A percentile compares a stretch with the other conserved stretches of the same genome.
These are phyloP conservation scores for Myoxocephalus aenaeus DNA, from an alignment of 2,797 vertebrate genomes.

Conservation along the genomic window DNA sequence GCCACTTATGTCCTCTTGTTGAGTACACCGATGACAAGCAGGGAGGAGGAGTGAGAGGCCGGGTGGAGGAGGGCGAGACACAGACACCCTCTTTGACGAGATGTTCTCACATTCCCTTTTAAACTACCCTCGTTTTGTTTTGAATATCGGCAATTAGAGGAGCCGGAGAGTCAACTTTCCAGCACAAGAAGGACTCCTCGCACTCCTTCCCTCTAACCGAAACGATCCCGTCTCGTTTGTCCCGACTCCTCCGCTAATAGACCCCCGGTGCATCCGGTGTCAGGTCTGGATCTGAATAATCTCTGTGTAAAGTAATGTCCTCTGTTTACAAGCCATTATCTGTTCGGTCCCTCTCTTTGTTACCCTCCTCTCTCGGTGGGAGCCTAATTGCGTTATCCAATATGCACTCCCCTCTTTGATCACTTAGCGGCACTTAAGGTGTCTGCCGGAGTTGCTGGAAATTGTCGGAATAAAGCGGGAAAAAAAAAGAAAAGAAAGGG, in stretches of 20 bases:
- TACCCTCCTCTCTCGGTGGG: slow-evolving; percentile 75
- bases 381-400: slow-evolving; percentile 85
- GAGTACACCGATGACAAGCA: slow-evolving; percentile 66
- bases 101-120: slow-evolving; percentile 52
- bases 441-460: slow-evolving; percentile 80
- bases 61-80: slow-evolving; percentile 25
- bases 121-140: slow-evolving; percentile 50
- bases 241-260: slow-evolving; percentile 76
- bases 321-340: slow-evolving; percentile 84
- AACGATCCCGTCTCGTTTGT: slow-evolving; percentile 67
- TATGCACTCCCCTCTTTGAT: slow-evolving; percentile 82
- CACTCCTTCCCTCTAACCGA: slow-evolving; percentile 70
- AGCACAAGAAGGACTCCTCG: slow-evolving; percentile 28
- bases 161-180: slow-evolving; percentile 58
- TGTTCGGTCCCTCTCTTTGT: slow-evolving; percentile 75
- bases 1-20: slow-evolving; percentile 75
- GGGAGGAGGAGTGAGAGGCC: slow-evolving; percentile 25
- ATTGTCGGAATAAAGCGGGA: slow-evolving; percentile 72
- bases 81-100: slow-evolving; percentile 41
- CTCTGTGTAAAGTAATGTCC: slow-evolving; percentile 80
- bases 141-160: slow-evolving; percentile 76
- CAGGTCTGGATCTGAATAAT: slow-evolving; percentile 81
- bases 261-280: slow-evolving; percentile 80
- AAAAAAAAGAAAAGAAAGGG: slow-evolving; percentile 20
- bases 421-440: slow-evolving; percentile 86